Conservation (phyloP, 2,888 invertebrate genomes). For the Pedicia rivosa region DNA sequence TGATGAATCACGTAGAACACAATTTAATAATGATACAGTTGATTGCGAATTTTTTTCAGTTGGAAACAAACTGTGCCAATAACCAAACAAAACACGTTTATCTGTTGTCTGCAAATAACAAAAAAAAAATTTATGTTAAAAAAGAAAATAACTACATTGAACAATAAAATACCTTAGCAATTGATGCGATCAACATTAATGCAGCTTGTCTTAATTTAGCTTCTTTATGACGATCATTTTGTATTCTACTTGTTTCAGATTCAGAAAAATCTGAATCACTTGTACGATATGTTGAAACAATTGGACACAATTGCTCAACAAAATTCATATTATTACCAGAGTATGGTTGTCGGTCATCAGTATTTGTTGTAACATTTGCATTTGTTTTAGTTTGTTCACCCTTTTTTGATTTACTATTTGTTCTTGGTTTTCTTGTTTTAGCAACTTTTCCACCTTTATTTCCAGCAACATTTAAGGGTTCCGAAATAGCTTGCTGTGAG, state of each 20-base stretch:
- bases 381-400: conserved; percentile 6
- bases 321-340: neutral
- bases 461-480: conserved; percentile 22
- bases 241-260: conserved; percentile 33
- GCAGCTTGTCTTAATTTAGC: conserved; percentile 52
- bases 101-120: conserved; percentile 50
- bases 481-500: conserved; percentile 42
- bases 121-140: conserved; percentile 11
- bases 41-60: conserved; percentile 25
- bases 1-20: conserved; percentile 48
- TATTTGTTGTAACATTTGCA: too few relatives aligned
- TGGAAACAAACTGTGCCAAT: conserved; percentile 61
- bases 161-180: conserved; percentile 36
- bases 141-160: conserved; percentile 1
- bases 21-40: conserved; percentile 36
- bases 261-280: conserved; percentile 56
- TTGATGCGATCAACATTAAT: conserved; percentile 38
- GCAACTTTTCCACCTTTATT: conserved; percentile 43
- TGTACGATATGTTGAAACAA: conserved; percentile 22
- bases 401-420: conserved; percentile 16
- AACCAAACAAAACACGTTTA: conserved; percentile 52
- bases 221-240: conserved; percentile 32
- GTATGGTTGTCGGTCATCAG: neutral
- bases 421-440: conserved; percentile 21
- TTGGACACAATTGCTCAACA: neutral